phyloP scores from a whole-genome alignment of 1,140 invertebrate genomes.

The Chrysopa pallens region DNA sequence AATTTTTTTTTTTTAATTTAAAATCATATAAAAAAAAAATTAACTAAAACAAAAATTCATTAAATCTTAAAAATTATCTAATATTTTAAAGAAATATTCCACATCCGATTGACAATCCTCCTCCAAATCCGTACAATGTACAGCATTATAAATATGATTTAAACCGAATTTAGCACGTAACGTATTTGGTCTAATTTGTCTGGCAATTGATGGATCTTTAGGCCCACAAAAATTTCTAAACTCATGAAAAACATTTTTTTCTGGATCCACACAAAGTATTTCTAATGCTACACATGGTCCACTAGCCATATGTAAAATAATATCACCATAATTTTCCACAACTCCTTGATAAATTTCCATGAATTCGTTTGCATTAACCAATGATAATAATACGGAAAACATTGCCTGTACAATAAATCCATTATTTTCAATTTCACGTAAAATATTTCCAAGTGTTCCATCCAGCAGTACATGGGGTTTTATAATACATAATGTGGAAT shows the following conservation, averaged over 20 bases:
- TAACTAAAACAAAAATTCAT: no score
- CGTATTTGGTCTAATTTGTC: constrained; percentile 62
- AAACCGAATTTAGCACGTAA: constrained; percentile 70
- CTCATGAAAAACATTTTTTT: constrained; percentile 39
- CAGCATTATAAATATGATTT: constrained; percentile 67
- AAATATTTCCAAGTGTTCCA: constrained; percentile 47
- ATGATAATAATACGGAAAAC: constrained; percentile 59
- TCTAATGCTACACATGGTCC: constrained; percentile 77
- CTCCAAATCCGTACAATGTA: constrained; percentile 83
- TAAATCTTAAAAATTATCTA: constrained; percentile 17
- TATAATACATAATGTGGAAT: constrained; percentile 70
- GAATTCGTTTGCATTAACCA: constrained; percentile 74
- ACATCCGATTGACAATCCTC: constrained; percentile 74
- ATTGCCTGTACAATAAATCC: constrained; percentile 63
- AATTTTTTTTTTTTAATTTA: no score
- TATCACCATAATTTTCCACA: constrained; percentile 55
- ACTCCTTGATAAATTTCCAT: constrained; percentile 88
- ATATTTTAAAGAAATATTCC: constrained; percentile 63
- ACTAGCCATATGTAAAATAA: constrained; percentile 23
- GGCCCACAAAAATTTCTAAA: constrained; percentile 80
- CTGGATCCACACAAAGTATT: constrained; percentile 41
- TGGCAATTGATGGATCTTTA: constrained; percentile 72
- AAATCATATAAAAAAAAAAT: no score
- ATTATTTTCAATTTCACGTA: constrained; percentile 52
- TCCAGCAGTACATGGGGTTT: constrained; percentile 80